Evolutionary conservation across 2,113 vertebrate genomes (phyloP), one percentile per base, ranked within the genome.

Genomic region (Spheniscus mendiculus): DNA sequence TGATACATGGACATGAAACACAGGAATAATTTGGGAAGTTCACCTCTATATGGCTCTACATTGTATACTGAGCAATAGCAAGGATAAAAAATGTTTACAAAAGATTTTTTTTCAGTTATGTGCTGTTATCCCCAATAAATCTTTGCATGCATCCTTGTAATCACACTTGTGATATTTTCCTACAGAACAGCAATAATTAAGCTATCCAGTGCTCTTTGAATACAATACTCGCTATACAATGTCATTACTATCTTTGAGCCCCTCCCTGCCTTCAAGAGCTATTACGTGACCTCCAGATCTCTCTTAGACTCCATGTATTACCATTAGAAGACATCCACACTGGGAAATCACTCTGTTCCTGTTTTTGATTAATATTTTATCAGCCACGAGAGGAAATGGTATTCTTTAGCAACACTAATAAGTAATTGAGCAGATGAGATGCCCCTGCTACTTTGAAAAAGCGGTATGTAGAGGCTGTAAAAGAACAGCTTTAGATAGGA

Each of bases 351-450:
- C 98, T 98, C 98, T 98, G 98, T 99, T 99, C 99, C 99, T 99
- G 98, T 98, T 99, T 98, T 99, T 99, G 99, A 99, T 99, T 99
- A 99, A 99, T 99, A 99, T 99, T 99, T 99, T 98, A 99, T 98
- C 98, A 99, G 98, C 98, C 88, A 97, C 94, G 30, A 98, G 99
- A 99, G 99, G 99, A 99, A 99, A 99, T 99, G 98, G 98, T 99
- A 98, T 99, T 99, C 99, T 98, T 98, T 98, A 98, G 97, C 97
- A 98, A 98, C 99, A 98, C 98, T 99, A 99, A 99, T 99, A 99
- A 99, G 98, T 99, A 98, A 99, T 98, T 98, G 98, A 98, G 97
- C 97, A 97, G 98, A 99, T 97, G 98, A 98, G 97, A 97, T 96
- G 96, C 95, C 92, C 82, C 83, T 78, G 77, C 96, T 95, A 81